Evolutionary conservation across 2,113 vertebrate species (phyloP), one percentile per base, ranked within the genome.

Genomic region (Heterotilapia buettikoferi): DNA sequence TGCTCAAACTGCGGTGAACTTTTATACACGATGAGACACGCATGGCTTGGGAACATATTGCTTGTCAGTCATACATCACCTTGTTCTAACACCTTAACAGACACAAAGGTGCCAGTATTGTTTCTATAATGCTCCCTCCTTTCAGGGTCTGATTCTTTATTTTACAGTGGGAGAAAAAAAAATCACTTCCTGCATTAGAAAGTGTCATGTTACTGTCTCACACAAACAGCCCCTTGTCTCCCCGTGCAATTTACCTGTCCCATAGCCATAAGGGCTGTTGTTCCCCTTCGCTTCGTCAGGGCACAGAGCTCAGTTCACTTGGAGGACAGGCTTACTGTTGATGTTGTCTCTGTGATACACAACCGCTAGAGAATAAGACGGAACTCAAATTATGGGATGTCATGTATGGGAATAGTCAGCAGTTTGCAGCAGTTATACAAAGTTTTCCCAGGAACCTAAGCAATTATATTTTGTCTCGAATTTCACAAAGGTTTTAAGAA

Each of bases 321-420:
- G 59, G 85, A 95, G 97, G 97, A 96, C 95, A 95, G 84, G 59
- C 92, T 95, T 96, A 92, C 43, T 88, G 90, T 96, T 95, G 91
- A 96, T 95, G 92, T 94, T 95, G 53, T 95, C 94, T 84, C 80
- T 88, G 90, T 88, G 89, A 96, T 89, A 73, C 94, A 95, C 94
- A 91, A 94, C 86, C 85, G 43, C 89, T 84, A 84, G 81, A 82
- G 21, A 89, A 76, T 66, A 68, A 87, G 82, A 81, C 45, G 8
- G 21, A 83, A 56, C 71, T 82, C 29, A 87, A 63, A 84, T 85
- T 80, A 88, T 92, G 90, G 93, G 89, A 93, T 96, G 56, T 86
- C 73, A 86, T 38, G 40, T 45, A 52, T 2, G 33, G 56, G 14
- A 18, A 10, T 83, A 56, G 84, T 83, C 45, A 26, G 68, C n/a